Evolutionary conservation across 2,797 vertebrate genomes (phyloP).

Genomic region (Rhinella marina): DNA sequence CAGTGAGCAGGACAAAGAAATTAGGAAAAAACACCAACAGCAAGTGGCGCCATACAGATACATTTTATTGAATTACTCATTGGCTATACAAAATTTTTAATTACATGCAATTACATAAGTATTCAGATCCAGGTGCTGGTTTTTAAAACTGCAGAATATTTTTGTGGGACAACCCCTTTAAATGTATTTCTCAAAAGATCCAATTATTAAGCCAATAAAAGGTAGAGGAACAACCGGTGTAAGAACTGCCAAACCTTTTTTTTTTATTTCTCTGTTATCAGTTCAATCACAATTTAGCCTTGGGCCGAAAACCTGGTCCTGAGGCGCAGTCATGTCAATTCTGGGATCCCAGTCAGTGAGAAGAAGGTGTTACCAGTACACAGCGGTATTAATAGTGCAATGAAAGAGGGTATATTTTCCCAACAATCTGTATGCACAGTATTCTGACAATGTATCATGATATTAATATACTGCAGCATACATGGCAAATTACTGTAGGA

Average conservation of each 20-base stretch:
- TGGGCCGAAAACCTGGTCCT: not conserved
- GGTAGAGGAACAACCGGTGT: not conserved
- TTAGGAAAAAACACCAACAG: too few species aligned
- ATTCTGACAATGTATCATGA: too few species aligned
- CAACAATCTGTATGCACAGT: not conserved
- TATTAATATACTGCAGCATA: too few species aligned
- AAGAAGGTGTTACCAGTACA: not conserved
- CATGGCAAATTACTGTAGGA: too few species aligned
- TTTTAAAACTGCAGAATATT: too few species aligned
- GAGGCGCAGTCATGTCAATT: not conserved
- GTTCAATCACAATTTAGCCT: not conserved
- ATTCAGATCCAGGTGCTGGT: too few species aligned
- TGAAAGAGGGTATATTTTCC: not conserved
- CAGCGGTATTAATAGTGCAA: not conserved
- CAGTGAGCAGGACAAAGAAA: too few species aligned
- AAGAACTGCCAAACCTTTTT: not conserved
- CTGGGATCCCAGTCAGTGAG: not conserved
- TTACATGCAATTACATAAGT: too few species aligned
- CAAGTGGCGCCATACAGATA: too few species aligned
- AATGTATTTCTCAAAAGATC: not conserved
- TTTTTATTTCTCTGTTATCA: not conserved
- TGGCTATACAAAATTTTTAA: too few species aligned
- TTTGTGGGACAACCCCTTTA: too few species aligned
- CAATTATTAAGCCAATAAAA: not conserved
- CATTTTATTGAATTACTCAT: too few species aligned